Conservation (phyloP, 2,888 invertebrate species). For the Arrhopalites spinosus region DNA sequence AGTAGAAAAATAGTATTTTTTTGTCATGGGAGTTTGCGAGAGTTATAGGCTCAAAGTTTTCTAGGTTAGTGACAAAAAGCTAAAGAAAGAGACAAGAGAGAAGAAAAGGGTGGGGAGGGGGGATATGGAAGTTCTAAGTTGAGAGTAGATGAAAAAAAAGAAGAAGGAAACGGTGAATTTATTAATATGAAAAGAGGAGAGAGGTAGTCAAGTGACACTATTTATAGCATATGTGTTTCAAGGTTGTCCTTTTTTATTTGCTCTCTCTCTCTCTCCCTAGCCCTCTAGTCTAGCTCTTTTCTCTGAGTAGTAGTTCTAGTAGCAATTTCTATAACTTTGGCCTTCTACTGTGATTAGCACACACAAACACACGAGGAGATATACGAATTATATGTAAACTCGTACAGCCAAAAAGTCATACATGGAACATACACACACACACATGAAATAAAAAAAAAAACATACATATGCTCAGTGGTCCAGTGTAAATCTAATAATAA, state of each 20-base stretch:
- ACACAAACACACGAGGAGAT: no score
- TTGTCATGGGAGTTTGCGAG: no score
- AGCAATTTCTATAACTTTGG: background rate
- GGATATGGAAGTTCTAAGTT: background rate
- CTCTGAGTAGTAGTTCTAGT: background rate
- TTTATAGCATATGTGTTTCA: slow-evolving; percentile 54
- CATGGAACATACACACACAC: no score
- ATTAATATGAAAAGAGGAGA: slow-evolving; percentile 6
- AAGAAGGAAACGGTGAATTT: slow-evolving; percentile 17
- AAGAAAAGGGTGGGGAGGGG: background rate
- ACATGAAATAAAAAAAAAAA: background rate
- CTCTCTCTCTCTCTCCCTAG: slow-evolving; percentile 7
- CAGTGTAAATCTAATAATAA: no score
- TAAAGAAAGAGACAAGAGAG: background rate
- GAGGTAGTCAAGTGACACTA: slow-evolving; percentile 37
- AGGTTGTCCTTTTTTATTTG: slow-evolving; percentile 44
- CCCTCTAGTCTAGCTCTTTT: background rate
- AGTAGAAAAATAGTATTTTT: no score
- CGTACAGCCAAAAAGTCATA: no score
- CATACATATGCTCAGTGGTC: background rate
- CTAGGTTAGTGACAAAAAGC: background rate
- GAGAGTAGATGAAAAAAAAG: background rate
- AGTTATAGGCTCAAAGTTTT: background rate
- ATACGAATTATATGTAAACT: no score
- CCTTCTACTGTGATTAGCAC: background rate